Conservation (phyloP, 30 jellyfish, hydroid and myxozoan species). For the Aurelia aurita complex sp. Pacific region DNA sequence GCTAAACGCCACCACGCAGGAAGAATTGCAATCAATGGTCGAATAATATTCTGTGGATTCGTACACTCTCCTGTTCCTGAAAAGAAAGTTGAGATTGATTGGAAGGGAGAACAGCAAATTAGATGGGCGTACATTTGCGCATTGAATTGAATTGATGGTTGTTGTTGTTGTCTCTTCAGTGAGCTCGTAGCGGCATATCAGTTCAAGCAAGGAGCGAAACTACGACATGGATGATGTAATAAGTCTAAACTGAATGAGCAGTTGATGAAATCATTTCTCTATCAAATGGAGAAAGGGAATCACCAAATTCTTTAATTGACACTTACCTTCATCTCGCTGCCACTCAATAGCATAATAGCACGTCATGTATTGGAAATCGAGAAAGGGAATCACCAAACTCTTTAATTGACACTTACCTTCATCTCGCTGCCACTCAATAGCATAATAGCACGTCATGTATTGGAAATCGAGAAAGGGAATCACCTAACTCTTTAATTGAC, state of each 20-base stretch:
- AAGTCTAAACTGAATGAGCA: too few species aligned
- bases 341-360: conserved; percentile 92
- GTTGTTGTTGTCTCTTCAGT: too few species aligned
- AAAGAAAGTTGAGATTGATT: not conserved
- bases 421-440: conserved; percentile 86
- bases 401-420: conserved; percentile 85
- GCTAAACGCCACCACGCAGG: conserved; percentile 99
- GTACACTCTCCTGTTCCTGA: conserved; percentile 82
- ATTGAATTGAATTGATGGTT: too few species aligned
- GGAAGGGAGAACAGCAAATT: too few species aligned
- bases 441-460: conserved; percentile 80
- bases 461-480: conserved; percentile 91
- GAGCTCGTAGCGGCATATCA: too few species aligned
- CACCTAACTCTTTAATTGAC: conserved; percentile 93
- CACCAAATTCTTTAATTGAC: too few species aligned
- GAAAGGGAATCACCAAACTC: conserved; percentile 94
- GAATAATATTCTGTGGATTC: conserved; percentile 74
- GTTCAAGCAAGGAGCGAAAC: too few species aligned
- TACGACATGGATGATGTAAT: too few species aligned
- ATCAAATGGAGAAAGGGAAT: too few species aligned
- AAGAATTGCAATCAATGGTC: conserved; percentile 88
- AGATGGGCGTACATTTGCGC: too few species aligned
- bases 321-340: conserved; percentile 73
- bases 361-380: conserved; percentile 80
- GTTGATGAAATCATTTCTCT: too few species aligned